These are phyloP conservation scores for Bergia puertoricense DNA, from an alignment of 92 coral and sea anemone genomes.

Conservation along the genomic window DNA sequence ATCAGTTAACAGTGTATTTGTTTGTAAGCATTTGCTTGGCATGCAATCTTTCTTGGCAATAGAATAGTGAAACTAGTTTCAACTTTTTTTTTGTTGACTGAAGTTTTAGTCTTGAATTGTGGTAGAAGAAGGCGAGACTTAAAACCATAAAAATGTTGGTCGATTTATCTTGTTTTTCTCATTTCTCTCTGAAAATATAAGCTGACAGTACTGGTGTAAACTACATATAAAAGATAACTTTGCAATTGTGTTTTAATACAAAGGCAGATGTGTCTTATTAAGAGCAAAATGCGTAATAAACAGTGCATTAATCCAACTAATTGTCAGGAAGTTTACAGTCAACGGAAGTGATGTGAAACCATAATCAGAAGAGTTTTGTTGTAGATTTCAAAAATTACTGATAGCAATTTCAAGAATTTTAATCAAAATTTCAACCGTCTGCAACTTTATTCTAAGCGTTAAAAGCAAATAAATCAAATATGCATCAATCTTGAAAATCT, in stretches of 20 bases:
- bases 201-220: background rate
- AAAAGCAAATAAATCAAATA: too few species aligned
- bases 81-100: background rate
- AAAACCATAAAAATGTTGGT: background rate
- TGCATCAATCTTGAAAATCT: too few species aligned
- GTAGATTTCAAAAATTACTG: too few species aligned
- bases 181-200: background rate
- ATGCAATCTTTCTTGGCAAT: background rate
- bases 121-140: background rate
- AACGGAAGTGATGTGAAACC: background rate
- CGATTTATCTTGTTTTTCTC: background rate
- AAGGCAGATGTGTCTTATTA: background rate
- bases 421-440: too few species aligned
- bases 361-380: too few species aligned
- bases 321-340: background rate
- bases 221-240: background rate
- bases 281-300: background rate
- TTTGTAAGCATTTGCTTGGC: background rate
- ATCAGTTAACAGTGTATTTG: constrained; percentile 13
- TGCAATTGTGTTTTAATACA: background rate
- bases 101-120: background rate
- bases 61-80: too few species aligned
- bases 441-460: too few species aligned
- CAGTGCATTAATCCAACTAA: background rate
- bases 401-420: too few species aligned